phyloP scores from a whole-genome alignment of 2,113 vertebrate species.

The Megaceryle torquata region DNA sequence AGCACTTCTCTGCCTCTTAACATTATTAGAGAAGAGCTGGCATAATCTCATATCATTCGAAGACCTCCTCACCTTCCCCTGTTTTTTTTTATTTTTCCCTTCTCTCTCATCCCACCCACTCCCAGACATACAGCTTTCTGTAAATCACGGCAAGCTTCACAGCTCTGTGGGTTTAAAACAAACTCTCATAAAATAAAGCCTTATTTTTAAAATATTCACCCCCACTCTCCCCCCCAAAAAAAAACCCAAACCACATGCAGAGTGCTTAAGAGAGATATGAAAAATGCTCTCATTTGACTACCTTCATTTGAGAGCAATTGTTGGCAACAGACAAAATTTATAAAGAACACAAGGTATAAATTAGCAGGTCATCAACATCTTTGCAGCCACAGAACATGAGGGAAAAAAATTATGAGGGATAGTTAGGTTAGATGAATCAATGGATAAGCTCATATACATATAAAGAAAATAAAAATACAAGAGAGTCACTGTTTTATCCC shows the following conservation, averaged over 20 bases:
- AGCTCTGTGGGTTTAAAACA: constrained; percentile 1
- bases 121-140: constrained; percentile 14
- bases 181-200: constrained; percentile 26
- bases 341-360: constrained; percentile 54
- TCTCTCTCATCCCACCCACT: not conserved
- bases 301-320: constrained; percentile 42
- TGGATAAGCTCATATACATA: not conserved
- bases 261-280: constrained; percentile 1
- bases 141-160: constrained; percentile 53
- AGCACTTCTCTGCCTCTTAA: not conserved
- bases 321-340: constrained; percentile 51
- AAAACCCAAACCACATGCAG: constrained; percentile 5
- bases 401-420: not conserved
- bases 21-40: not conserved
- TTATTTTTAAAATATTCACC: no score
- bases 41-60: not conserved
- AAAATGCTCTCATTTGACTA: constrained; percentile 45
- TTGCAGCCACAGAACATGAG: constrained; percentile 36
- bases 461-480: not conserved
- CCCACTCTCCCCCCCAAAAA: no score
- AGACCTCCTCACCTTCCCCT: not conserved
- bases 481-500: not conserved
- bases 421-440: not conserved
- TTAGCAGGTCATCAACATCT: constrained; percentile 67
- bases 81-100: not conserved